phyloP scores from a whole-genome alignment of 1,140 invertebrate genomes.

The Agrypnia vestita region DNA sequence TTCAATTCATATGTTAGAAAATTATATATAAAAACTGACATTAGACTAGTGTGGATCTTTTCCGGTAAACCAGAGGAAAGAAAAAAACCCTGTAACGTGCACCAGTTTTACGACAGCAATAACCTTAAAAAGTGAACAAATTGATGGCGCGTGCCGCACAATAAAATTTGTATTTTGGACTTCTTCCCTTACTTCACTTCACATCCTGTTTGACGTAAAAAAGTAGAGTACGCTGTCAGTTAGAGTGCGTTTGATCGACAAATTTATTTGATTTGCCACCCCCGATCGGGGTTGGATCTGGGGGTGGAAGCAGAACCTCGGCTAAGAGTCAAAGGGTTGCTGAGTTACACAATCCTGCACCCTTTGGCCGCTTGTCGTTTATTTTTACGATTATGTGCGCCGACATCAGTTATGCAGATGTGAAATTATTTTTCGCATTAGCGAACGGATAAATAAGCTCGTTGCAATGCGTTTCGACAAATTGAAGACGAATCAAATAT shows the following conservation, averaged over 20 bases:
- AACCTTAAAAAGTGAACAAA: constrained; percentile 60
- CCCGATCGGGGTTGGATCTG: background rate
- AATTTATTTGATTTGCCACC: constrained; percentile 47
- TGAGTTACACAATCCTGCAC: constrained; percentile 11
- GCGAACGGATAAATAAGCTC: background rate
- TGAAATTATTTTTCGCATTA: background rate
- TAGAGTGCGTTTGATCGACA: constrained; percentile 45
- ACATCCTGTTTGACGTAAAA: constrained; percentile 47
- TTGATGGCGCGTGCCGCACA: constrained; percentile 60
- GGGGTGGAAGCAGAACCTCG: constrained; percentile 19
- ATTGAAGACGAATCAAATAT: background rate
- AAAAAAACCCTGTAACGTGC: constrained; percentile 27
- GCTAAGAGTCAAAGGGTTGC: constrained; percentile 50
- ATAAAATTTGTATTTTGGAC: constrained; percentile 58
- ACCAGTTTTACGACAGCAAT: constrained; percentile 57
- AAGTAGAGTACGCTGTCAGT: constrained; percentile 40
- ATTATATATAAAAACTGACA: too few species aligned
- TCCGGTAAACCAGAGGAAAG: background rate
- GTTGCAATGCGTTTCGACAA: background rate
- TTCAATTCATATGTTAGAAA: too few species aligned
- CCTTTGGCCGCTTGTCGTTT: constrained; percentile 24
- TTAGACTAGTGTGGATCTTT: background rate
- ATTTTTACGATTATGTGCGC: constrained; percentile 36
- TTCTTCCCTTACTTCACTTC: constrained; percentile 42
- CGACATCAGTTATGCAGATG: constrained; percentile 37